phyloP scores from a whole-genome alignment of 2,797 vertebrate genomes.

The Ctenosaura bakeri region DNA sequence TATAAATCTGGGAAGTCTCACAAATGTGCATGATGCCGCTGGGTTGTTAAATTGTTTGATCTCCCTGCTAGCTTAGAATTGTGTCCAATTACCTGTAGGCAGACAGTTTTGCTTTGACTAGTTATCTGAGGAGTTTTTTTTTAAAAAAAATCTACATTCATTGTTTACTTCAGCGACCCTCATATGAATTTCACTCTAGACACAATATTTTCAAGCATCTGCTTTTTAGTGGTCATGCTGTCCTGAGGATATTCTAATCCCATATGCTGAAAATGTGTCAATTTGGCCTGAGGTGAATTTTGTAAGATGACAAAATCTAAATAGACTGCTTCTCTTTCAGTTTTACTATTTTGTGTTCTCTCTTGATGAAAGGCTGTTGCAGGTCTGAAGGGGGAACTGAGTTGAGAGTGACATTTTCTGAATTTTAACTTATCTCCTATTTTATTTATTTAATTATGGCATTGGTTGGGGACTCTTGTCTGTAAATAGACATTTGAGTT shows the following conservation, averaged over 20 bases:
- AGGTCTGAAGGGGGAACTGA: not conserved
- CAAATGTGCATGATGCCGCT: constrained; percentile 1
- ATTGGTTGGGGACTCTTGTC: constrained; percentile 23
- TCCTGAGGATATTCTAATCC: constrained; percentile 24
- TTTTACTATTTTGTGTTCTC: not conserved
- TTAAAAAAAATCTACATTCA: not conserved
- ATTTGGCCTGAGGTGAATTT: constrained; percentile 9
- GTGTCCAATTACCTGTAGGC: not conserved
- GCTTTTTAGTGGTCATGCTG: not conserved
- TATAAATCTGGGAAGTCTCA: constrained; percentile 16
- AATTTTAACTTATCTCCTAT: constrained; percentile 21
- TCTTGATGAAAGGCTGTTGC: not conserved
- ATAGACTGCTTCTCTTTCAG: not conserved
- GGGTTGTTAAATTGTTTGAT: constrained; percentile 22
- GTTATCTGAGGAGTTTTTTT: constrained; percentile 8
- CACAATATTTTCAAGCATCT: constrained; percentile 44
- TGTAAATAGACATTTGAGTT: constrained; percentile 4
- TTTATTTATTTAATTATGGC: not conserved
- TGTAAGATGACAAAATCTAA: constrained; percentile 10
- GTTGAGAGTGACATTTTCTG: not conserved
- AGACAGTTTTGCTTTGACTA: not conserved
- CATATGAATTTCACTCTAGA: constrained; percentile 46
- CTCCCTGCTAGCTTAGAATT: constrained; percentile 5
- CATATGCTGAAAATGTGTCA: not conserved
- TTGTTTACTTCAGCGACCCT: constrained; percentile 8